A percentile compares a stretch with the other conserved stretches of the same genome.
These are phyloP conservation scores for Actinostola sp. DNA, from an alignment of 92 coral and sea anemone species.

Conservation along the genomic window DNA sequence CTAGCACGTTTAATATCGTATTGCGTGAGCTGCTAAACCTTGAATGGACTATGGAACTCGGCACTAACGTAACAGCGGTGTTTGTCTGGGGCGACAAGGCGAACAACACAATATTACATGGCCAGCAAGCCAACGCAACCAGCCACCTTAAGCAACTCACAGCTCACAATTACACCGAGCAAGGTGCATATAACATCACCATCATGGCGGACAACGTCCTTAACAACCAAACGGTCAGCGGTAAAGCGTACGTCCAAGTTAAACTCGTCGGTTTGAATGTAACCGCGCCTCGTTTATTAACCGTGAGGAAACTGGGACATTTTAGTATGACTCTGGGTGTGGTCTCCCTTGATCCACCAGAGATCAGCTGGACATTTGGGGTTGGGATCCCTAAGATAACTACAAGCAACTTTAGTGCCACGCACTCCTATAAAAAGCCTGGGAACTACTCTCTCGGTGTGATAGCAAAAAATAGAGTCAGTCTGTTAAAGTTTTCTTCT, in stretches of 20 bases:
- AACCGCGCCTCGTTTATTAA: slow-evolving; percentile 27
- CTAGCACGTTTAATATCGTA: background rate
- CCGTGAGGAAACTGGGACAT: slow-evolving; percentile 19
- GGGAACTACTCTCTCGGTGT: slow-evolving; percentile 38
- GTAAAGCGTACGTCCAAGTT: slow-evolving; percentile 41
- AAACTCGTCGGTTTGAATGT: slow-evolving; percentile 40
- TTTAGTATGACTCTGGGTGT: slow-evolving; percentile 34
- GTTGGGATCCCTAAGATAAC: slow-evolving; percentile 16
- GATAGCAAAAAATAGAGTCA: slow-evolving; percentile 43
- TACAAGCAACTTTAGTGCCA: slow-evolving; percentile 23
- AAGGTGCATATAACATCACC: slow-evolving; percentile 43
- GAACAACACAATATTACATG: slow-evolving; percentile 25
- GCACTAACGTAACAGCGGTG: slow-evolving; percentile 63
- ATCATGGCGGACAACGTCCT: slow-evolving; percentile 39
- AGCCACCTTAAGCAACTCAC: slow-evolving; percentile 17
- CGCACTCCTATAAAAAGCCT: slow-evolving; percentile 33
- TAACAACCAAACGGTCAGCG: slow-evolving; percentile 37
- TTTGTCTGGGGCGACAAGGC: slow-evolving; percentile 59
- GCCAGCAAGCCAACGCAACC: slow-evolving; percentile 60
- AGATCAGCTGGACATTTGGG: slow-evolving; percentile 45
- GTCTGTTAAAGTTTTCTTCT: slow-evolving; percentile 2
- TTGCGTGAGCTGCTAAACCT: slow-evolving; percentile 29
- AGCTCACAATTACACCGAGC: slow-evolving; percentile 48
- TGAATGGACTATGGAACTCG: slow-evolving; percentile 42
- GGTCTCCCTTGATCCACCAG: slow-evolving; percentile 32